Conservation (phyloP, 2,888 invertebrate genomes). For the Leptinotarsa rubiginosa region DNA sequence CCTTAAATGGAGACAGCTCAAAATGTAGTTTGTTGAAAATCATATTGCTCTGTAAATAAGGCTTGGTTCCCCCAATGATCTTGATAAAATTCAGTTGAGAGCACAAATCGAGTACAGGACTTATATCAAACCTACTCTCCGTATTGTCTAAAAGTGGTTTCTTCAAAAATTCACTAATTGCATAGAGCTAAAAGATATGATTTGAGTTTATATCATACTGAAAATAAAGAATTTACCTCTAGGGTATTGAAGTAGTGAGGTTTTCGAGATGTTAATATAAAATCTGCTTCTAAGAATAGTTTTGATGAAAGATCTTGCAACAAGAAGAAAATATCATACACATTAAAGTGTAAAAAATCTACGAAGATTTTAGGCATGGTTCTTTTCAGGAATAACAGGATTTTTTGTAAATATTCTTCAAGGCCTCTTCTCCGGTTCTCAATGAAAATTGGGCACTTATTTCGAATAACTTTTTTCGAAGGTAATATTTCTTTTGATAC, state of each 20-base stretch:
- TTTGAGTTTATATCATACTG: slow-evolving; percentile 18
- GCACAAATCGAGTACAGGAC: slow-evolving; percentile 90
- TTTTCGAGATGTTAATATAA: slow-evolving; percentile 70
- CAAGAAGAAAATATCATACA: slow-evolving; percentile 90
- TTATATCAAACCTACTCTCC: slow-evolving; percentile 87
- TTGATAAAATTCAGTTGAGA: slow-evolving; percentile 78
- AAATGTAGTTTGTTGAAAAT: slow-evolving; percentile 82
- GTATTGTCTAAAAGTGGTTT: slow-evolving; percentile 86
- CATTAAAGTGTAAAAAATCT: slow-evolving; percentile 87
- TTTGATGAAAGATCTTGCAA: slow-evolving; percentile 84
- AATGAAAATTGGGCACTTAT: slow-evolving; percentile 88
- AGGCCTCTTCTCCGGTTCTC: slow-evolving; percentile 84
- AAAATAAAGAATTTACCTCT: slow-evolving; percentile 71
- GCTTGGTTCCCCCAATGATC: slow-evolving; percentile 75
- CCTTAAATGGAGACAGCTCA: slow-evolving; percentile 87
- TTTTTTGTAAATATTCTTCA: slow-evolving; percentile 82
- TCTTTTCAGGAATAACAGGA: slow-evolving; percentile 80
- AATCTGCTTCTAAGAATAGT: slow-evolving; percentile 82
- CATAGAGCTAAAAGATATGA: slow-evolving; percentile 76
- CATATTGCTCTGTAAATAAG: slow-evolving; percentile 86
- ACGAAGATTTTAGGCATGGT: slow-evolving; percentile 85
- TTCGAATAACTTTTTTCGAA: slow-evolving; percentile 92
- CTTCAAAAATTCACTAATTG: slow-evolving; percentile 89
- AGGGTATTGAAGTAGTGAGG: slow-evolving; percentile 81
- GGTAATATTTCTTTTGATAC: slow-evolving; percentile 88